Base-by-base conservation (phyloP, 2,888 invertebrate genomes). In the Andrena bicolor region DNA sequence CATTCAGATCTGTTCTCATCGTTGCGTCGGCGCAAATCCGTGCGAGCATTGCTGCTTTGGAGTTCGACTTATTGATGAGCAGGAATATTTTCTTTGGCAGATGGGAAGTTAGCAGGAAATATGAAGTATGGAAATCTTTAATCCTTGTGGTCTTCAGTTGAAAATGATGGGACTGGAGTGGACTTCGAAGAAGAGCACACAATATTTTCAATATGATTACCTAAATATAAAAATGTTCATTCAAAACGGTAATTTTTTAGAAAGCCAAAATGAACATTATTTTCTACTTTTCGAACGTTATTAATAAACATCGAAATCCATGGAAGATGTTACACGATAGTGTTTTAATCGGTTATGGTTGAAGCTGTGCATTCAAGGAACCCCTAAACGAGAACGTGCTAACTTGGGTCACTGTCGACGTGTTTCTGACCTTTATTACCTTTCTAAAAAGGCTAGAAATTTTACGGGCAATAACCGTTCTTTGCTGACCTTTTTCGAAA, bases 391-490 rank as follows among this genome's bases (percentile, higher is more conserved):
- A 82, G 76, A 51, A 69, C 75, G 53, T 58, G 78, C 84, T 88
- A 88, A 88, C 88, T 86, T 73, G 77, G 81, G 79, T 88, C 86
- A 89, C 90, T 85, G 87, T 85, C 72, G 89, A 90, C 84, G 87
- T 84, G 84, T 28, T 82, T 85, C 83, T 82, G 86, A 88, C 88
- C 84, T 92, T 92, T 91, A 92, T 89, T 91, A 92, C 90, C 90
- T 90, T 90, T 77, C 90, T 81, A 77, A 84, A 78, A 80, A 70
- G 74, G 73, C 70, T 69, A 76, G 35, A 79, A 88, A 86, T 89
- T 89, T 88, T 86, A 87, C 88, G 10, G 88, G 86, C 87, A 90
- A 91, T 91, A 91, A 91, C 88, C 88, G 88, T 91, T 90, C 88
- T 89, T 86, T 88, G 51, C 88, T 90, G 86, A 61, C n/a, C 61